Base-by-base conservation (phyloP, 2,113 vertebrate species). In the Coryphaenoides rupestris region DNA sequence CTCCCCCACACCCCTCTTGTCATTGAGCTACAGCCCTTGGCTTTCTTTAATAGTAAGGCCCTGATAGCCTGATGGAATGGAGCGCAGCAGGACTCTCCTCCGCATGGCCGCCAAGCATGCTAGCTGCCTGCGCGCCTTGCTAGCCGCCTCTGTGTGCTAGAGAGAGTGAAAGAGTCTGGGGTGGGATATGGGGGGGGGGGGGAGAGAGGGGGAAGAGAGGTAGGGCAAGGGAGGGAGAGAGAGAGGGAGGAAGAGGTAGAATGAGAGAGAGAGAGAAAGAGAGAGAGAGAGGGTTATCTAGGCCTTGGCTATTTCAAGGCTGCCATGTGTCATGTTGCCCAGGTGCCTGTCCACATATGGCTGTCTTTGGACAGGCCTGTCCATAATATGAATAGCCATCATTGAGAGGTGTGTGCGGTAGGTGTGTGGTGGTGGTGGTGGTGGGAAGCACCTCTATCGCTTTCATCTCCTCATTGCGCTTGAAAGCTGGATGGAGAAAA, bases 281-380 rank as follows among this genome's bases (percentile, higher is more conserved):
- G 57, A 28, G 49, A 21, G 24, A 47, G n/a, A n/a, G n/a, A n/a
- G n/a, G n/a, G n/a, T n/a, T n/a, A 79, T 77, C 65, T 76, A 75
- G 83, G 67, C 70, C 68, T 68, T 74, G 60, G 74, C 52, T 74
- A 62, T 76, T 78, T 80, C 72, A 83, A 75, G 75, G 80, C 64
- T 75, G 67, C 62, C 70, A 76, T 82, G 76, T 66, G 79, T 84
- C 82, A 84, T 63, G 65, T 63, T 75, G 70, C 63, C 78, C 57
- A 61, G 68, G 40, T 61, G 33, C 71, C 67, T 66, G 70, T 85
- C 58, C 66, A 63, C 72, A 65, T 45, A 22, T 1, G 21, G 60
- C 54, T 21, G 55, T 82, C 75, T 78, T 72, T 74, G 64, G 76
- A 60, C 63, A 75, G 72, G 53, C 62, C 74, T 58, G 72, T 76